phyloP scores from a whole-genome alignment of 2,113 vertebrate genomes.

The Poecile atricapillus region DNA sequence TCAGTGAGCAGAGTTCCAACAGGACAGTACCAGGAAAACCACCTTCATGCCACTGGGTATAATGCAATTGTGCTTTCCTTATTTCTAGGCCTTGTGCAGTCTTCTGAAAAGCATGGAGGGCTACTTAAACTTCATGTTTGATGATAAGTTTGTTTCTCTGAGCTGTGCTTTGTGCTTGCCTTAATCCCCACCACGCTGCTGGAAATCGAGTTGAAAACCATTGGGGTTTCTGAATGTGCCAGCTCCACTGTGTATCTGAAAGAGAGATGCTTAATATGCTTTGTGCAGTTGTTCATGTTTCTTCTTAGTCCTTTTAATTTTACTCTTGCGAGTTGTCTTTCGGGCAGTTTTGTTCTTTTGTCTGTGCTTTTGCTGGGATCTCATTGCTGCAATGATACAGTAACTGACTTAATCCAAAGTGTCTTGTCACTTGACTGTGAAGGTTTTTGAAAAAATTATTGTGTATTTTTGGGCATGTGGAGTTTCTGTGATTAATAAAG shows the following conservation, averaged over 20 bases:
- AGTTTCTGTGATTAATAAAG: background rate
- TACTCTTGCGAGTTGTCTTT: background rate
- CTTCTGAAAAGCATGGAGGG: background rate
- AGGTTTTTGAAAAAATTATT: background rate
- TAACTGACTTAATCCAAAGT: background rate
- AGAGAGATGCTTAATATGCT: background rate
- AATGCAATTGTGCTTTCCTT: background rate
- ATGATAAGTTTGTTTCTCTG: background rate
- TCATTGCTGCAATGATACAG: background rate
- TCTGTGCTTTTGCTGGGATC: background rate
- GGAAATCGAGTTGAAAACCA: background rate
- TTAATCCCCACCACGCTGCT: background rate
- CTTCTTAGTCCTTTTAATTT: background rate
- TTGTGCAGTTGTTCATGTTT: background rate
- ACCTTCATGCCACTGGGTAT: background rate
- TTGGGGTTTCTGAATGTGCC: background rate
- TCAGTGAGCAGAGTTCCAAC: background rate
- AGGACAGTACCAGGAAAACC: background rate
- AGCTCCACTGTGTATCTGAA: background rate
- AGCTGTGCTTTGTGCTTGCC: background rate
- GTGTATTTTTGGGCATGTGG: background rate
- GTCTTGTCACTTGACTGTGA: background rate
- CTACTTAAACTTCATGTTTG: background rate
- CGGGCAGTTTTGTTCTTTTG: background rate
- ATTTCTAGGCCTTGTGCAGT: background rate